Percentiles rank a stretch among this genome's conserved stretches.
phyloP scores from a whole-genome alignment of 2,797 vertebrate species.

The Notamacropus eugenii region DNA sequence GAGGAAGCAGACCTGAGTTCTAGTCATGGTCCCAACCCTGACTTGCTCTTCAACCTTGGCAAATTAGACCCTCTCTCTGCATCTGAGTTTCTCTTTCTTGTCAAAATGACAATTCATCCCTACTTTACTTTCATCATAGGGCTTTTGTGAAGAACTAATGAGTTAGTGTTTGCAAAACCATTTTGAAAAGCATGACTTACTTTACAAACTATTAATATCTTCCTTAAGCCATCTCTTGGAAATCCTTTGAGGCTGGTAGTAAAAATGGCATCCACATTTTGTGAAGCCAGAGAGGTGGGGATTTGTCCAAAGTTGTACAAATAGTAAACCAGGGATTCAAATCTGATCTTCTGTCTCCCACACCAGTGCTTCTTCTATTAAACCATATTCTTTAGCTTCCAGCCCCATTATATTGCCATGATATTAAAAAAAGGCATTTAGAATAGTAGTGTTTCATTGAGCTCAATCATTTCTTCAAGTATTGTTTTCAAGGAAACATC shows the following conservation, averaged over 20 bases:
- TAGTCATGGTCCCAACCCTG: conserved; percentile 64
- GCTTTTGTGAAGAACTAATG: conserved; percentile 14
- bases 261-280: background rate
- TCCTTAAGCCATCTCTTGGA: background rate
- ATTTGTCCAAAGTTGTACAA: background rate
- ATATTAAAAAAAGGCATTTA: background rate
- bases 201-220: background rate
- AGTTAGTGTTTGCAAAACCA: conserved; percentile 20
- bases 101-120: conserved; percentile 51
- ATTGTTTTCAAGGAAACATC: background rate
- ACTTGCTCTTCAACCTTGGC: conserved; percentile 38
- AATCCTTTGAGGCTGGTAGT: background rate
- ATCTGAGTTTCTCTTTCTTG: conserved; percentile 68
- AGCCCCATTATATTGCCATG: background rate
- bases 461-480: background rate
- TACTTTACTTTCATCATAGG: conserved; percentile 46
- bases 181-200: background rate
- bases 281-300: background rate
- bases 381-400: background rate
- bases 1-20: background rate
- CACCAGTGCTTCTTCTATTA: background rate
- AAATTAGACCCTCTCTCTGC: conserved; percentile 45
- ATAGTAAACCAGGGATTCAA: background rate
- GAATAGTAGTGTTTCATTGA: background rate
- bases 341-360: background rate